Base-by-base conservation (phyloP, 2,888 invertebrate genomes). In the Tetropium fuscum region DNA sequence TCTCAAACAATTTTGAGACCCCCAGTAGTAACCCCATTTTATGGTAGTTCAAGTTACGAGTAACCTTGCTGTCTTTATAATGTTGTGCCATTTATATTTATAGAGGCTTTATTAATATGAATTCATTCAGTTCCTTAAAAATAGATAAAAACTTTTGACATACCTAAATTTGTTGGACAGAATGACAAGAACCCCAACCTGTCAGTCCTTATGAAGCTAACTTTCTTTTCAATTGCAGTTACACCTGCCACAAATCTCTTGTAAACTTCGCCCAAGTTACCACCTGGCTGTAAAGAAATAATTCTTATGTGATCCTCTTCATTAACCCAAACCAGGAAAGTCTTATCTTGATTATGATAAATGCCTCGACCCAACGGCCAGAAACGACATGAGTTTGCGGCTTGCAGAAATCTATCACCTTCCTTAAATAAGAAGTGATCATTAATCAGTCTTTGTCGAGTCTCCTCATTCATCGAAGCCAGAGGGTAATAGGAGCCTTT, bases 361-460 rank as follows among this genome's bases (percentile, higher is more conserved):
- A 98, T 97, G 76, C 98, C 98, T 81, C 98, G 91, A 16, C 88
- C 87, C 64, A 89, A 87, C 69, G 98, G 98, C 98, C 98, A 98
- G 87, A 87, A 97, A 68, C 96, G 91, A 87, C 94, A 95, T 48
- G 95, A 94, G 75, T 95, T 95, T 71, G 95, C 96, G 1, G 93
- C 88, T 84, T 94, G 90, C 77, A 95, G 87, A 85, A 92, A 93
- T 65, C 92, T 86, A 81, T 94, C 95, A 58, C 96, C 96, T 85
- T 97, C 96, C 87, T 97, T 96, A 88, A 97, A 97, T 73, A 97
- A 88, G 89, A 96, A 97, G 84, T 97, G 97, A 83, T 97, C 96
- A 77, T 96, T 95, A 78, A 97, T 97, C 77, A 98, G 88, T 84
- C 96, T 91, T 83, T 95, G 93, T 85, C 97, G 96, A 62, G 92